Evolutionary conservation across 1,140 invertebrate genomes (phyloP), one percentile per base, ranked within the genome.

Genomic region (Melanaphis sacchari): DNA sequence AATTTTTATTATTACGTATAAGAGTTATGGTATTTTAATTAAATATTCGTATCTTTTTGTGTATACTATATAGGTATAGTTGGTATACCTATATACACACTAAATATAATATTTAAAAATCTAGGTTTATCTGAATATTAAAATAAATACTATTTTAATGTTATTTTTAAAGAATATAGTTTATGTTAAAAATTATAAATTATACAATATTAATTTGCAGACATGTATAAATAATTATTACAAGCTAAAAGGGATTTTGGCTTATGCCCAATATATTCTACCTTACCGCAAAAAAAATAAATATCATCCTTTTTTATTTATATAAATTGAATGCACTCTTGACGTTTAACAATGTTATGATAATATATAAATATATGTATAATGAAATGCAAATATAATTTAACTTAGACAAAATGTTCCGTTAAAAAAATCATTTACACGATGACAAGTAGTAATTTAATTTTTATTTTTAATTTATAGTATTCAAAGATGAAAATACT

Each of bases 401-500:
- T n/a, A 18, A 36, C 31, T 66, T n/a, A 15, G 31, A 66, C 9
- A 9, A 31, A 81, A 81, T 81, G 76, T 38, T 21, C 38, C 6
- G 31, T 66, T 31, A n/a, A 15, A 66, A 59, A 66, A 66, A 11
- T 66, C 8, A 66, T 66, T 66, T 31, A 66, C 9, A 0, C 59
- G 2, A 22, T 38, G 84, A 31, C 26, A 31, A 31, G 84, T 43
- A 24, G 18, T 8, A 9, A 36, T 0, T 21, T 41, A 18, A 15
- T 76, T n/a, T 91, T 66, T 94, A 52, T 87, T 84, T 87, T 94
- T 90, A 94, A 94, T 91, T 96, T 96, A 91, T 95, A 98, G 98
- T 99, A 95, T 99, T 97, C 94, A 97, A 97, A 94, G 99, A 99
- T 96, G 95, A 96, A 94, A 98, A 99, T 94, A 98, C 97, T 5